Base-by-base conservation (phyloP, 1,140 invertebrate genomes). In the Caenorhabditis elegans region DNA sequence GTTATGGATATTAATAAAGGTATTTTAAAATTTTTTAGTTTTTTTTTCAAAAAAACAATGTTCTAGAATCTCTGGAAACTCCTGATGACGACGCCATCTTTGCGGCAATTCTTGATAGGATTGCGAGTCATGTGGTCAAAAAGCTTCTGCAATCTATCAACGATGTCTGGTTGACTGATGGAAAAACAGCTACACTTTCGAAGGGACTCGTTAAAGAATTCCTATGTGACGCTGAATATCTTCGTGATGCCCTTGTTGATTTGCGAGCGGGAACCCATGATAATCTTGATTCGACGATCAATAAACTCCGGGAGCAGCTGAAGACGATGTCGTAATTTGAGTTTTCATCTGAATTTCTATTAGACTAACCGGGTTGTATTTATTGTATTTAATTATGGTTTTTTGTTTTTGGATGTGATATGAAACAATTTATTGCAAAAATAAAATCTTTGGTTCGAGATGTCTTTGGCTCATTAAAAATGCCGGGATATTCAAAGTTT, bases 201-300 rank as follows among this genome's bases (percentile, higher is more conserved):
- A 70, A 70, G 34, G 60, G 60, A 70, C 34, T 70, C 19, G 60
- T 70, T 13, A 70, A 70, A 70, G 60, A 70, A 70, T 70, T 70
- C 34, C 34, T 70, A 13, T 70, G 60, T 39, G 60, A 70, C n/a
- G 60, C 60, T 39, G 60, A 70, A 70, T 39, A 70, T 39, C 34
- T 70, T 5, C 31, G 34, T 8, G 60, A 70, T 22, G 60, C 60
- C 22, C 34, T 70, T 19, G 17, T 70, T 1, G 60, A 70, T 70
- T 19, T 70, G 19, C 60, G 60, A n/a, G 31, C 60, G 3, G 60
- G 34, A 43, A 22, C n/a, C 22, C 60, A 70, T 70, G 5, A 2
- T 19, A 70, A 70, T 39, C 26, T 70, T 31, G 60, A 70, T 39
- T 17, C 60, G 34, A 39, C 34, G 0, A 70, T 70, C 22, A 34